These are phyloP conservation scores for Drosophila aldrichi DNA, from an alignment of 2,888 invertebrate species.

Conservation along the genomic window DNA sequence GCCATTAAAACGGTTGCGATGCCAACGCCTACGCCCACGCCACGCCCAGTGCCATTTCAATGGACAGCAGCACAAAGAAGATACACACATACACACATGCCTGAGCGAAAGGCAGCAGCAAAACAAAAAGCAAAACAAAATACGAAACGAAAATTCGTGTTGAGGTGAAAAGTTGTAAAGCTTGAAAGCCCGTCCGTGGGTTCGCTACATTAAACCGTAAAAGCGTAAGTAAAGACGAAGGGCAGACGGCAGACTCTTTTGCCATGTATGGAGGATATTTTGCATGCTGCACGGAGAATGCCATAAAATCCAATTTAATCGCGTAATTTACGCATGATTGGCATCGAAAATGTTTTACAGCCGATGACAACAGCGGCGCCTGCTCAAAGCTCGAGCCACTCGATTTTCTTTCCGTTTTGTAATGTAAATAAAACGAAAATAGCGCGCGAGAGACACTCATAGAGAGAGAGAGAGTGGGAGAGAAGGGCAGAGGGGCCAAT, in stretches of 20 bases:
- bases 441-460: conserved; percentile 30
- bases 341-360: conserved; percentile 65
- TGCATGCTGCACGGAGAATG: conserved; percentile 60
- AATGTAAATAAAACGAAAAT: conserved; percentile 74
- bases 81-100: no score
- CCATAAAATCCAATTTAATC: conserved; percentile 75
- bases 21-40: conserved; percentile 17
- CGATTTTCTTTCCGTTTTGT: conserved; percentile 29
- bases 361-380: conserved; percentile 43
- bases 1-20: conserved; percentile 69
- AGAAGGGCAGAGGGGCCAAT: not conserved
- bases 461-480: not conserved
- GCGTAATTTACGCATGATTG: conserved; percentile 81
- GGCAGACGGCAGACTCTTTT: conserved; percentile 12
- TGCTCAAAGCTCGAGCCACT: conserved; percentile 4
- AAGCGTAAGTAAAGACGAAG: not conserved
- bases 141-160: conserved; percentile 1
- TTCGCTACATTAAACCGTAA: conserved; percentile 40
- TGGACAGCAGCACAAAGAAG: conserved; percentile 8
- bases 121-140: conserved; percentile 34
- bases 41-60: conserved; percentile 48
- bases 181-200: conserved; percentile 21
- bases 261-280: conserved; percentile 37
- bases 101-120: conserved; percentile 17
- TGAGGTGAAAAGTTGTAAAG: conserved; percentile 62